phyloP scores from a whole-genome alignment of 2,113 vertebrate species.

The Sphyrna mokarran region DNA sequence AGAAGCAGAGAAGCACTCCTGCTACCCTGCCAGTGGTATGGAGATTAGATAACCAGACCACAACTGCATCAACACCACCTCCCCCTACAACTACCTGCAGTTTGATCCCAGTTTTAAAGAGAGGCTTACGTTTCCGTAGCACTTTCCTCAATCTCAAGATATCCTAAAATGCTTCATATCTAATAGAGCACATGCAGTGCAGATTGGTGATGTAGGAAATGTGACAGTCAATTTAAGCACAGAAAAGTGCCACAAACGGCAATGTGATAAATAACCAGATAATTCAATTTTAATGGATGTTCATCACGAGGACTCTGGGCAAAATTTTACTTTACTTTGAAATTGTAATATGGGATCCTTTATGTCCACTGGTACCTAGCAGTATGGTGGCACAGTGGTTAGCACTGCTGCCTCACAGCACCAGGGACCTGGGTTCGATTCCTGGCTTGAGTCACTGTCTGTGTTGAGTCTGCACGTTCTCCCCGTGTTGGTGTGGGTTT shows the following conservation, averaged over 20 bases:
- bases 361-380: background rate
- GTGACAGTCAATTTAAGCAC: background rate
- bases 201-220: background rate
- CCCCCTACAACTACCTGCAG: background rate
- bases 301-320: background rate
- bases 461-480: no score
- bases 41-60: background rate
- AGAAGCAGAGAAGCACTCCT: background rate
- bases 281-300: background rate
- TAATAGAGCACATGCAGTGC: background rate
- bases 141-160: background rate
- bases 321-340: background rate
- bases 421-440: no score
- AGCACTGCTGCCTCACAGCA: no score
- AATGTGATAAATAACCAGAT: background rate
- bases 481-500: no score
- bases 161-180: background rate
- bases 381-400: no score
- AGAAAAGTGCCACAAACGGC: background rate
- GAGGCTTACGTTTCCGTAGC: background rate
- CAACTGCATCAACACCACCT: background rate
- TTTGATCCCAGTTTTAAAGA: background rate
- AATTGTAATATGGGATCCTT: background rate
- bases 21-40: background rate
- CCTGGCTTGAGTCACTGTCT: no score